Conservation (phyloP, 2,113 vertebrate species). For the Tragelaphus scriptus region DNA sequence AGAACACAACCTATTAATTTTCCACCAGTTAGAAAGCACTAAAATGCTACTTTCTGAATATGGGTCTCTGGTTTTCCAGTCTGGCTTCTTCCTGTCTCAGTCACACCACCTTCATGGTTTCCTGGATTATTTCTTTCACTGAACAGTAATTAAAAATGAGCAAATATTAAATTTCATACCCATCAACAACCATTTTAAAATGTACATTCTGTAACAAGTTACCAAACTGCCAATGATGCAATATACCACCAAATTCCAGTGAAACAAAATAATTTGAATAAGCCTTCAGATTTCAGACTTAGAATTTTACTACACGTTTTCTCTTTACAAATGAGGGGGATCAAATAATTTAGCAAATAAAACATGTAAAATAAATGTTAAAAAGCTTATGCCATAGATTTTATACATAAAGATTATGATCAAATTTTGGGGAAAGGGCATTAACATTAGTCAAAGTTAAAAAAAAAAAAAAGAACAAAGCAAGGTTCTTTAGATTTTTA, state of each 20-base stretch:
- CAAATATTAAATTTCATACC: slow-evolving; percentile 27
- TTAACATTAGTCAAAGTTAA: background rate
- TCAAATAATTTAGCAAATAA: slow-evolving; percentile 23
- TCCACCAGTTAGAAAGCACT: slow-evolving; percentile 55
- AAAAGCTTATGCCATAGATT: slow-evolving; percentile 15
- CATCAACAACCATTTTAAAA: background rate
- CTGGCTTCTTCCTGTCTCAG: slow-evolving; percentile 60
- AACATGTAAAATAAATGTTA: background rate
- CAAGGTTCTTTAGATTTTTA: background rate
- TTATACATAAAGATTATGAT: background rate
- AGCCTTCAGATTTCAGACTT: slow-evolving; percentile 31
- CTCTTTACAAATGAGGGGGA: background rate
- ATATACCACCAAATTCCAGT: slow-evolving; percentile 33
- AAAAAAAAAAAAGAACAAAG: background rate
- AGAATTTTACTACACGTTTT: slow-evolving; percentile 17
- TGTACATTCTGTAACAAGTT: slow-evolving; percentile 2
- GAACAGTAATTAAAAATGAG: slow-evolving; percentile 30
- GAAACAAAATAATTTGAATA: slow-evolving; percentile 49
- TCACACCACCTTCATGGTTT: slow-evolving; percentile 31
- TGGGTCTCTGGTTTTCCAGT: slow-evolving; percentile 27
- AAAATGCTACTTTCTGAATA: slow-evolving; percentile 62
- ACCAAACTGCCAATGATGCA: slow-evolving; percentile 22
- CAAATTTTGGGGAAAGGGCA: background rate
- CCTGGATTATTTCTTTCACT: slow-evolving; percentile 41
- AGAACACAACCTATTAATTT: slow-evolving; percentile 68